phyloP scores from a whole-genome alignment of 2,888 invertebrate genomes.

The Microctonus brassicae region DNA sequence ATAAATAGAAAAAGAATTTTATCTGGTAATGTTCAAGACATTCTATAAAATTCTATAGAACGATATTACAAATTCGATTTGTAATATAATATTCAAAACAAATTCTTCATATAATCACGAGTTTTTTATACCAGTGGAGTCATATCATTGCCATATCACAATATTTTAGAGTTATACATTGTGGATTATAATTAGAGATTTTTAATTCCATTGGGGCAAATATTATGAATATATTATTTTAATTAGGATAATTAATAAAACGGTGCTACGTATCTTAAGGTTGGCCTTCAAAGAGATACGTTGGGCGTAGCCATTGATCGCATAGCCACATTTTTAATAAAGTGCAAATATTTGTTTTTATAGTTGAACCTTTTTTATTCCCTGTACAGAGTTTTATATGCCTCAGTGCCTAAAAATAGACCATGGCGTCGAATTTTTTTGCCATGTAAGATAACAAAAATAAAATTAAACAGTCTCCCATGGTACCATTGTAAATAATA shows the following conservation, averaged over 20 bases:
- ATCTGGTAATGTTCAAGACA: too few relatives aligned
- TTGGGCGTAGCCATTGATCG: constrained; percentile 6
- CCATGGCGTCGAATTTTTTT: constrained; percentile 17
- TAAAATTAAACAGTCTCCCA: neutral
- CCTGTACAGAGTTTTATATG: constrained; percentile 43
- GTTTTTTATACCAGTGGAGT: neutral
- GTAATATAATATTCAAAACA: neutral
- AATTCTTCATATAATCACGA: neutral
- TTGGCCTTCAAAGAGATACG: neutral
- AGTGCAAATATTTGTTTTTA: constrained; percentile 57
- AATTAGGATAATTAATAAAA: constrained; percentile 14
- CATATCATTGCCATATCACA: constrained; percentile 4
- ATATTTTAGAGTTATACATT: neutral
- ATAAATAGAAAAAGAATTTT: neutral
- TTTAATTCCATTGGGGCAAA: neutral
- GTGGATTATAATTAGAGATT: neutral
- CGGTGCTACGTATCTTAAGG: constrained; percentile 31
- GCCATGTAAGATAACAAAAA: neutral
- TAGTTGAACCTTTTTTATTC: constrained; percentile 35
- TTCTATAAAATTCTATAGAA: too few relatives aligned
- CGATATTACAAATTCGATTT: neutral
- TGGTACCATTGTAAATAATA: constrained; percentile 8
- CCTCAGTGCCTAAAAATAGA: constrained; percentile 44
- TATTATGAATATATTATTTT: neutral
- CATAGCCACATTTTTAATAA: constrained; percentile 30